A percentile compares a stretch with the other conserved stretches of the same genome.
These are phyloP conservation scores for Ciconia nigra DNA, from an alignment of 2,797 vertebrate species.

Conservation along the genomic window DNA sequence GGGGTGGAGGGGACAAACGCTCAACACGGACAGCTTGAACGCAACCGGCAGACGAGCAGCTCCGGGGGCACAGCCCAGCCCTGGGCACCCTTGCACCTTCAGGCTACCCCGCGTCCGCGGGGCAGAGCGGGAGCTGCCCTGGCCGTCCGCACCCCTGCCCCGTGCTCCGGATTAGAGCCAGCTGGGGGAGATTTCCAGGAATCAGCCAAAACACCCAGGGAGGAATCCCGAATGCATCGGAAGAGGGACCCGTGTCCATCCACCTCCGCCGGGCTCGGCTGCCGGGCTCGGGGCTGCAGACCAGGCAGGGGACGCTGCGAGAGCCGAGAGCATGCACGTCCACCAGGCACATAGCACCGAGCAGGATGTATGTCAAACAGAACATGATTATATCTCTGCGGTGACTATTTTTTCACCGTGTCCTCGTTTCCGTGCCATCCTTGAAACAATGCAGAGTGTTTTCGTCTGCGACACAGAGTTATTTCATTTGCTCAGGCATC, in stretches of 20 bases:
- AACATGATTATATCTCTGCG: background rate
- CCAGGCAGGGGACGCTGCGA: background rate
- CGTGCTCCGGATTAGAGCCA: accelerated
- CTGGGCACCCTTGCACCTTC: background rate
- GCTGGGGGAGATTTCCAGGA: background rate
- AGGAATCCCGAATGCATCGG: background rate
- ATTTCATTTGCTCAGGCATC: background rate
- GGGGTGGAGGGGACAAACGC: background rate
- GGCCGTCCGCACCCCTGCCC: too few species aligned
- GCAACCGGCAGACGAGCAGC: accelerated
- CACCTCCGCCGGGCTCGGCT: accelerated
- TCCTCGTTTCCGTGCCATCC: background rate
- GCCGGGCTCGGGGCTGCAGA: accelerated
- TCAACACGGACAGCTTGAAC: background rate
- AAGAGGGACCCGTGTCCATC: accelerated
- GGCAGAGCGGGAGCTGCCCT: background rate
- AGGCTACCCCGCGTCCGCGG: accelerated
- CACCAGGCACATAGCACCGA: accelerated
- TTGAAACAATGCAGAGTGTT: background rate
- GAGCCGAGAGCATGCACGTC: background rate
- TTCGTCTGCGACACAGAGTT: accelerated
- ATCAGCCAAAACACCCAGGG: background rate
- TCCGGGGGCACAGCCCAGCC: background rate
- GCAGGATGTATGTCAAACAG: background rate
- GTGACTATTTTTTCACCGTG: background rate